A percentile compares a stretch with the other conserved stretches of the same genome.
phyloP scores from a whole-genome alignment of 1,140 invertebrate species.

The Pogonomyrmex barbatus region DNA sequence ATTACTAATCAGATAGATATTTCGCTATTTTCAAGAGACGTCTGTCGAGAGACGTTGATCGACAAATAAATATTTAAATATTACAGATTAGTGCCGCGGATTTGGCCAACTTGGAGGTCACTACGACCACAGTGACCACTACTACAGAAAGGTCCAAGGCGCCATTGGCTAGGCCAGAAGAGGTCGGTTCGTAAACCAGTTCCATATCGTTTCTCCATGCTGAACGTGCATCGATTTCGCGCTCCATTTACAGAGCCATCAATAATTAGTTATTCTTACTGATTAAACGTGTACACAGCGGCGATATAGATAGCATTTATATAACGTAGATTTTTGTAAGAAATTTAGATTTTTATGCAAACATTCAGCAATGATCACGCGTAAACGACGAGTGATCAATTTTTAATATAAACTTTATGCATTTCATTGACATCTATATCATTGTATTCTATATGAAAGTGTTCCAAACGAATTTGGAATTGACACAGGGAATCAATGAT shows the following conservation, averaged over 20 bases:
- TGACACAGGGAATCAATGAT: conserved; percentile 42
- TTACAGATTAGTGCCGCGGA: conserved; percentile 85
- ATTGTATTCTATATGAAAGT: conserved; percentile 62
- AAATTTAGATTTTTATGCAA: conserved; percentile 76
- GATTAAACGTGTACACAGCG: conserved; percentile 76
- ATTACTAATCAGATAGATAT: conserved; percentile 29
- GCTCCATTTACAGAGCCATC: conserved; percentile 59
- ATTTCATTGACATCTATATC: conserved; percentile 57
- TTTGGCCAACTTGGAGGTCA: conserved; percentile 83
- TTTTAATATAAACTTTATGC: conserved; percentile 59
- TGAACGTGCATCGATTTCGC: conserved; percentile 62
- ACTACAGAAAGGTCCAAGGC: conserved; percentile 85
- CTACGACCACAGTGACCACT: conserved; percentile 82
- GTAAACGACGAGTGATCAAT: conserved; percentile 55
- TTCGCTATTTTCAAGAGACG: background rate
- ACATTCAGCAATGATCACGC: conserved; percentile 64
- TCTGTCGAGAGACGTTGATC: background rate
- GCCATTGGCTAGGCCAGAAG: conserved; percentile 84
- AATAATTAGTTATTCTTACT: conserved; percentile 69
- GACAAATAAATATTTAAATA: conserved; percentile 39
- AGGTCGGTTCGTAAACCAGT: conserved; percentile 82
- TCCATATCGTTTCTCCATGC: conserved; percentile 58
- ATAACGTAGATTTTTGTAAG: conserved; percentile 77
- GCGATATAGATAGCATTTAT: conserved; percentile 78
- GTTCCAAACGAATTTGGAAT: conserved; percentile 35